A percentile compares a stretch with the other conserved stretches of the same genome.
These are phyloP conservation scores for Oncorhynchus keta DNA, from an alignment of 2,113 vertebrate genomes.

Conservation along the genomic window DNA sequence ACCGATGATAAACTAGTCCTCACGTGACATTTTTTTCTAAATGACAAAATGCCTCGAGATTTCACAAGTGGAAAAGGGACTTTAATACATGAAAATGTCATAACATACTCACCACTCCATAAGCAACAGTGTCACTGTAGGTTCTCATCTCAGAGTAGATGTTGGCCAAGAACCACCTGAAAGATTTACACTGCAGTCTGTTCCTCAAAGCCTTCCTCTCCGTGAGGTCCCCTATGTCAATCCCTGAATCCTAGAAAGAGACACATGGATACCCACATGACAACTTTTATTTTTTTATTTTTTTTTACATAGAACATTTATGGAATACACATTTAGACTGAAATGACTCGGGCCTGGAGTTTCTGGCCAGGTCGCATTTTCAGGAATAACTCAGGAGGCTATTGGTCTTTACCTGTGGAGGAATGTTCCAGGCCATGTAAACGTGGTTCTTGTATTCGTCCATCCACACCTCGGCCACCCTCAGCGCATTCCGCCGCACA, in stretches of 20 bases:
- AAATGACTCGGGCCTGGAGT: not conserved
- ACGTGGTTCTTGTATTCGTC: slow-evolving; percentile 92
- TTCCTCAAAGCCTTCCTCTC: slow-evolving; percentile 85
- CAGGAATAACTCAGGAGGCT: not conserved
- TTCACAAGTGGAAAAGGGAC: too few relatives aligned
- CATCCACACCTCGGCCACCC: slow-evolving; percentile 97
- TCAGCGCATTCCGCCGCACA: slow-evolving; percentile 88
- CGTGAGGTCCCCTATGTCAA: slow-evolving; percentile 90
- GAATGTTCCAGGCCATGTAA: slow-evolving; percentile 98
- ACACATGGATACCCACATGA: slow-evolving; percentile 5
- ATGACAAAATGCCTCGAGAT: too few relatives aligned
- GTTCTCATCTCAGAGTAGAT: slow-evolving; percentile 97
- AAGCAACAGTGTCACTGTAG: slow-evolving; percentile 92
- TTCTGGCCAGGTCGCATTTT: not conserved
- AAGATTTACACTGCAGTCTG: slow-evolving; percentile 87
- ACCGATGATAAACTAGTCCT: too few relatives aligned
- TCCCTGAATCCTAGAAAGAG: slow-evolving; percentile 83
- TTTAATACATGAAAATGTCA: too few relatives aligned
- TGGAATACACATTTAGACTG: not conserved
- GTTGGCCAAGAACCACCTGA: slow-evolving; percentile 94
- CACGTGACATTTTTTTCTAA: too few relatives aligned
- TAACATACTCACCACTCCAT: slow-evolving; percentile 86
- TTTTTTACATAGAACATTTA: not conserved
- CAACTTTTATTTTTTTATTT: not conserved
- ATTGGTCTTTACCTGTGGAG: slow-evolving; percentile 79